These are phyloP conservation scores for Bactericera cockerelli DNA, from an alignment of 1,140 invertebrate genomes.

Conservation along the genomic window DNA sequence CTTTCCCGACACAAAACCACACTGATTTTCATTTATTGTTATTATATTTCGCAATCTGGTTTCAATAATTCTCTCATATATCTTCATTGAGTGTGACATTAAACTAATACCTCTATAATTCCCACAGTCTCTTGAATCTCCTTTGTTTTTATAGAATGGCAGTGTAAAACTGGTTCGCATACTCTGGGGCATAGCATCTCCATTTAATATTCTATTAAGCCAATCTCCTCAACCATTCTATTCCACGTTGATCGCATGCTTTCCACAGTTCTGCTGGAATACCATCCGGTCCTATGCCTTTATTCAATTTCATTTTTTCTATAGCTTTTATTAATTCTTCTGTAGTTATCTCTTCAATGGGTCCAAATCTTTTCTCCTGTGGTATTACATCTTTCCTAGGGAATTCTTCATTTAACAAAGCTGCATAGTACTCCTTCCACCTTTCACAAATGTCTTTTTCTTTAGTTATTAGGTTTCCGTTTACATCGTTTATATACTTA, in stretches of 20 bases:
- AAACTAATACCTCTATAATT: slow-evolving; percentile 11
- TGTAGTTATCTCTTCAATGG: not conserved
- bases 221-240: slow-evolving; percentile 8
- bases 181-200: not conserved
- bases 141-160: slow-evolving; percentile 11
- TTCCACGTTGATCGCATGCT: not conserved
- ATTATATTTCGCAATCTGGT: not conserved
- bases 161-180: not conserved
- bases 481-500: slow-evolving; percentile 10
- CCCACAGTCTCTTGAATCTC: slow-evolving; percentile 2
- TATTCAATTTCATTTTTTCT: not conserved
- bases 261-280: slow-evolving; percentile 14
- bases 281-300: slow-evolving; percentile 7
- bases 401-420: slow-evolving; percentile 11
- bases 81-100: slow-evolving; percentile 7
- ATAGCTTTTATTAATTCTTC: not conserved
- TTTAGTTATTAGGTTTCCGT: slow-evolving; percentile 5
- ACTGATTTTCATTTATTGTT: not conserved
- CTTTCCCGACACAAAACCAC: not conserved
- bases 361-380: not conserved
- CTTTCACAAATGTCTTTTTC: not conserved
- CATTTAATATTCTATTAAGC: slow-evolving; percentile 8
- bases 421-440: slow-evolving; percentile 10
- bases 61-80: slow-evolving; percentile 6
- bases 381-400: not conserved